Conservation (phyloP, 35 echinoderm and acorn worm species). For the Strongylocentrotus purpuratus region DNA sequence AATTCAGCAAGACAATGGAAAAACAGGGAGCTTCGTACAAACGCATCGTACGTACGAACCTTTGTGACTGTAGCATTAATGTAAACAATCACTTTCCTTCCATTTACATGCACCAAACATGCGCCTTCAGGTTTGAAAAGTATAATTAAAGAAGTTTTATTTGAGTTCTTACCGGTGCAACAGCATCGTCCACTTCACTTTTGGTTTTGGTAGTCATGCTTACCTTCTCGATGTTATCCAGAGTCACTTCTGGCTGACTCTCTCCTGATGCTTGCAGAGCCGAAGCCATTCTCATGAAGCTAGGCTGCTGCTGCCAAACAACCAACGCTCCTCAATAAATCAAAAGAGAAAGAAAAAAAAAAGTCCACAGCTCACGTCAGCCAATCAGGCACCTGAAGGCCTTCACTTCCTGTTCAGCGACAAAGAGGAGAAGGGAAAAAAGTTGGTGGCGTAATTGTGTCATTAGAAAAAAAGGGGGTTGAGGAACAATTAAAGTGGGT, state of each 20-base stretch:
- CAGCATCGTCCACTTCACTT: not conserved
- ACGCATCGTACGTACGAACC: too few species aligned
- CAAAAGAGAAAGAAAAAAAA: not conserved
- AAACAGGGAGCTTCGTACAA: too few species aligned
- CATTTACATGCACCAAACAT: too few species aligned
- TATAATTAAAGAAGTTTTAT: not conserved
- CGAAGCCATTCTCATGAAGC: slow-evolving; percentile 43
- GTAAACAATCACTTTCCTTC: too few species aligned
- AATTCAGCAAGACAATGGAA: too few species aligned
- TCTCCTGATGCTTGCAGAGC: slow-evolving; percentile 36
- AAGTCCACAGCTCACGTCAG: slow-evolving; percentile 3
- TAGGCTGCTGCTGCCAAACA: slow-evolving; percentile 12
- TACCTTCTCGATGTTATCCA: slow-evolving; percentile 78
- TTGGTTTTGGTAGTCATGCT: not conserved
- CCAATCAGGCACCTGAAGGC: slow-evolving; percentile 44
- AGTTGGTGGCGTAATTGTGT: not conserved
- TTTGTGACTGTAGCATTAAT: too few species aligned
- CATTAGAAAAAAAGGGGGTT: not conserved
- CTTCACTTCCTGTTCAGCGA: slow-evolving; percentile 10
- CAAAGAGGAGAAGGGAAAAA: not conserved
- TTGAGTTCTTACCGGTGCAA: not conserved
- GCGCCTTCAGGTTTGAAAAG: not conserved
- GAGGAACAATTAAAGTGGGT: slow-evolving; percentile 43
- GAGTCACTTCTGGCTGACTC: slow-evolving; percentile 40
- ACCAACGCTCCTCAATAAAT: not conserved